A percentile compares a stretch with the other conserved stretches of the same genome.
Conservation (phyloP, 2,797 vertebrate genomes). For the Natrix natrix region DNA sequence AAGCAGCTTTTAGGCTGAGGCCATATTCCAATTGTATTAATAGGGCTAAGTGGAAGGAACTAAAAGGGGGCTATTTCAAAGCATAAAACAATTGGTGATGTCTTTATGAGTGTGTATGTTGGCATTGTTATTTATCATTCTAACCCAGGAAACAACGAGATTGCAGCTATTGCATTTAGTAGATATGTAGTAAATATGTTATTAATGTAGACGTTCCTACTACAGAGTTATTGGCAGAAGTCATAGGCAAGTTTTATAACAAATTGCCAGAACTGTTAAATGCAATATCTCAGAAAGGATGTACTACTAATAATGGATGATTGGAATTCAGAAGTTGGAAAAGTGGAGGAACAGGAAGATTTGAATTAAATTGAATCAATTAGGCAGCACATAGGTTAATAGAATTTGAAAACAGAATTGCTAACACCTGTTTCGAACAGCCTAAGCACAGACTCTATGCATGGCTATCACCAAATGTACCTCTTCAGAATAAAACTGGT, state of each 20-base stretch:
- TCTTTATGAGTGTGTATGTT: neutral
- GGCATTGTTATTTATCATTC: neutral
- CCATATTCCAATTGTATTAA: neutral
- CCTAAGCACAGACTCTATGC: neutral
- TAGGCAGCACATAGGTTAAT: neutral
- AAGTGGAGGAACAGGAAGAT: neutral
- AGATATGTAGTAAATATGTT: neutral
- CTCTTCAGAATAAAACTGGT: neutral
- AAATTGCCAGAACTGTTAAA: neutral
- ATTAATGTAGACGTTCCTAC: neutral
- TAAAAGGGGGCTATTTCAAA: neutral
- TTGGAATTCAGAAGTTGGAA: neutral
- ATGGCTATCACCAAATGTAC: neutral
- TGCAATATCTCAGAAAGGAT: neutral
- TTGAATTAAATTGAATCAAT: neutral
- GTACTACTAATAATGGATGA: neutral
- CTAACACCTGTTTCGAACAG: neutral
- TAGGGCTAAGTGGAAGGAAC: neutral
- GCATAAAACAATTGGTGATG: neutral
- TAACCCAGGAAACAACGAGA: neutral
- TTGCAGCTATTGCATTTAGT: neutral
- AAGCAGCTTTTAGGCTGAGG: slow-evolving; percentile 2
- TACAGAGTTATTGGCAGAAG: neutral
- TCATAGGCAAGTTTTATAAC: neutral
- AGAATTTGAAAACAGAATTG: neutral